Percentiles rank a stretch among this genome's conserved stretches.
These are phyloP conservation scores for Clarias macrocephalus DNA, from an alignment of 2,113 vertebrate genomes.

Conservation along the genomic window DNA sequence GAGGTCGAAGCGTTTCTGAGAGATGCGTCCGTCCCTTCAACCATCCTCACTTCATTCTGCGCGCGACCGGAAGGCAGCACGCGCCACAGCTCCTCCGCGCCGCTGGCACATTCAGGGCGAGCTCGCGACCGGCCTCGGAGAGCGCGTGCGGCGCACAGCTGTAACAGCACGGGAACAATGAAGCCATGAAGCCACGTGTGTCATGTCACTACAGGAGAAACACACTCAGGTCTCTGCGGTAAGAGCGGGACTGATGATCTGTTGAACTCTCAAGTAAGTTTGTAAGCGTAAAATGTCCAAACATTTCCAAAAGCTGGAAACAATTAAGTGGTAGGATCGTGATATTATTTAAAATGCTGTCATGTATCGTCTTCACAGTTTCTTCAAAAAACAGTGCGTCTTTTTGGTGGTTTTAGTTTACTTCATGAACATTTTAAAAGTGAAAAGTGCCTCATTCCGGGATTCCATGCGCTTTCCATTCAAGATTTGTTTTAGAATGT, in stretches of 20 bases:
- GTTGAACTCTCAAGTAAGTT: neutral
- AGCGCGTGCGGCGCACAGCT: neutral
- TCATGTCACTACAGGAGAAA: conserved; percentile 7
- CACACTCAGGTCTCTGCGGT: neutral
- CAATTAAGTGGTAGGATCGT: neutral
- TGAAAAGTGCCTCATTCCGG: neutral
- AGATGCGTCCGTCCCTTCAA: conserved; percentile 59
- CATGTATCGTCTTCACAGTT: neutral
- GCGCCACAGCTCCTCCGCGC: conserved; percentile 26
- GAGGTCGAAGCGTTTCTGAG: conserved; percentile 63
- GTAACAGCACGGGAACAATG: neutral
- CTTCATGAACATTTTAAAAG: neutral
- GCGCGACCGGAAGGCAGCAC: conserved; percentile 63
- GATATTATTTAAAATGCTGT: neutral
- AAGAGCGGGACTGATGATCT: neutral
- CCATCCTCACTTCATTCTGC: conserved; percentile 64
- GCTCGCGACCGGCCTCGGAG: neutral
- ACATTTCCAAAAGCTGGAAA: neutral
- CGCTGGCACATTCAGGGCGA: conserved; percentile 25
- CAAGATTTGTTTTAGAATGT: neutral
- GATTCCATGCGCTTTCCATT: neutral
- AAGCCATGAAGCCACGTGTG: neutral
- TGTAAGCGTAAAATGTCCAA: neutral
- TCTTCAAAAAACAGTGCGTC: neutral
- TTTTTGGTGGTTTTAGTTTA: neutral